Evolutionary conservation across 2,113 vertebrate species (phyloP).

Genomic region (Trichechus manatus): DNA sequence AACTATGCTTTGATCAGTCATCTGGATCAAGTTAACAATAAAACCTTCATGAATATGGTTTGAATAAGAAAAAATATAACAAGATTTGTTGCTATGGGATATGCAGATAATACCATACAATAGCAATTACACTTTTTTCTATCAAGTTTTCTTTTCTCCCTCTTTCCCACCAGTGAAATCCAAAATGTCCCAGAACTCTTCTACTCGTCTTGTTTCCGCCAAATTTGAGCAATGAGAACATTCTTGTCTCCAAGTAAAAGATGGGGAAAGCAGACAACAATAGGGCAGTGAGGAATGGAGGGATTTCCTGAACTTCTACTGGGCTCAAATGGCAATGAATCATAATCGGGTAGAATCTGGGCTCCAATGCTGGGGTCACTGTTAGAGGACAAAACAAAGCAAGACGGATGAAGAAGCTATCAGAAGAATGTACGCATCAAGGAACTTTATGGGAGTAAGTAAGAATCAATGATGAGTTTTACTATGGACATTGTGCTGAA

Average conservation of each 20-base stretch:
- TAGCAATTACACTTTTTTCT: conserved; percentile 77
- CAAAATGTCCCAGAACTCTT: conserved; percentile 78
- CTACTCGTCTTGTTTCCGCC: conserved; percentile 36
- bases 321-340: not conserved
- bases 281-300: not conserved
- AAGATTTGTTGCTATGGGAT: conserved; percentile 84
- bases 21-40: conserved; percentile 88
- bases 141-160: conserved; percentile 78
- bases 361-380: not conserved
- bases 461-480: not conserved
- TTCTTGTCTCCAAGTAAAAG: conserved; percentile 39
- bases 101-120: conserved; percentile 82
- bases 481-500: not conserved
- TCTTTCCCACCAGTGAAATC: conserved; percentile 76
- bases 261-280: conserved; percentile 37
- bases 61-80: conserved; percentile 87
- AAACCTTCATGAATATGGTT: conserved; percentile 86
- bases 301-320: not conserved
- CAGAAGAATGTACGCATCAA: not conserved
- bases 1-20: conserved; percentile 89
- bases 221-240: conserved; percentile 30
- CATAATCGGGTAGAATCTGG: not conserved
- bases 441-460: not conserved
- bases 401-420: not conserved
- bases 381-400: conserved; percentile 9